These are phyloP conservation scores for Astreopora myriophthalma DNA, from an alignment of 64 coral and sea anemone genomes.

Conservation along the genomic window DNA sequence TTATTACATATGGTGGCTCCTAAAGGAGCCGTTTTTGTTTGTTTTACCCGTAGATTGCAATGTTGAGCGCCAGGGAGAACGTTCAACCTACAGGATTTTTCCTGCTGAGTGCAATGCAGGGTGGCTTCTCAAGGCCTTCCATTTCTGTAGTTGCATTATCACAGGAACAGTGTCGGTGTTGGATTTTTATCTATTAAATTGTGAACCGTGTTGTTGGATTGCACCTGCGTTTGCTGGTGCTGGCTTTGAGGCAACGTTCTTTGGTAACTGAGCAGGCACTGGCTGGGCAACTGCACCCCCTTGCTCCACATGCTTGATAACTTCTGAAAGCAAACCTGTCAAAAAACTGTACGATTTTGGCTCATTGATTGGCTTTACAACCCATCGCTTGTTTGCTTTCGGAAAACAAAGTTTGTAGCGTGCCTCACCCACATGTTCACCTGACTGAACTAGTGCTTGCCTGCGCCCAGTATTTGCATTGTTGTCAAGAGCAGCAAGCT, in stretches of 20 bases:
- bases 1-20: too few species aligned
- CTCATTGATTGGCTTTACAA: conserved; percentile 41
- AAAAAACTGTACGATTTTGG: background rate
- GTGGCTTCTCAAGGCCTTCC: too few species aligned
- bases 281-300: background rate
- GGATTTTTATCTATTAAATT: too few species aligned
- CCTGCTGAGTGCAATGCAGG: too few species aligned
- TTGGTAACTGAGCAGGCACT: background rate
- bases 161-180: too few species aligned
- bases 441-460: background rate
- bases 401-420: background rate
- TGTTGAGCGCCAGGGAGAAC: too few species aligned
- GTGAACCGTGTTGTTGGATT: too few species aligned
- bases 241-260: background rate
- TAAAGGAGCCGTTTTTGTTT: too few species aligned
- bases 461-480: background rate
- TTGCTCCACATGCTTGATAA: background rate
- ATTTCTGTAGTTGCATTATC: too few species aligned
- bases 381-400: conserved; percentile 29
- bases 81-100: too few species aligned
- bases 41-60: too few species aligned
- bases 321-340: background rate
- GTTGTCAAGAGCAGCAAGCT: conserved; percentile 55
- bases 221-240: background rate
- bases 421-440: background rate